Evolutionary conservation across 2,888 invertebrate species (phyloP).

Genomic region (Apotomis capreana): DNA sequence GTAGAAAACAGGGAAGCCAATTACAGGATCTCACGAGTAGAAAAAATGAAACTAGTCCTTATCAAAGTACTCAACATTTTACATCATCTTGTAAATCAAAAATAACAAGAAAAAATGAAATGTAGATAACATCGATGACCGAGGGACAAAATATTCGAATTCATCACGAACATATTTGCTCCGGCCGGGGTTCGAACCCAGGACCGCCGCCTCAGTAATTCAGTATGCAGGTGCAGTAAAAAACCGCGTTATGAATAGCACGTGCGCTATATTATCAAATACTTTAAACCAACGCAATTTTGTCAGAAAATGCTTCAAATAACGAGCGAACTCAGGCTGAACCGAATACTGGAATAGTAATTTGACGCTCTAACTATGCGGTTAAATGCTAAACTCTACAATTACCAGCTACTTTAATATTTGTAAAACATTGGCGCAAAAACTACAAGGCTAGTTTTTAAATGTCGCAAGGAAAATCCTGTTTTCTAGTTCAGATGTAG

Average conservation of each 20-base stretch:
- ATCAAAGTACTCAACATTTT: no score
- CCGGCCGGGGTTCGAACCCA: no score
- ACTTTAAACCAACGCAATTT: not conserved
- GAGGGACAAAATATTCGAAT: no score
- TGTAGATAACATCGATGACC: no score
- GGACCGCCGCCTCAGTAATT: no score
- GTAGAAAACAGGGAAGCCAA: no score
- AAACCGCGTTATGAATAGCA: not conserved
- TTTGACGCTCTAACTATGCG: conserved; percentile 31
- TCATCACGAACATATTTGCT: no score
- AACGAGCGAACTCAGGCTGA: not conserved
- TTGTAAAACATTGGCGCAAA: conserved; percentile 26
- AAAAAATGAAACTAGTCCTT: no score
- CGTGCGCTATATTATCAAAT: conserved; percentile 8
- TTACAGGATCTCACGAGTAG: no score
- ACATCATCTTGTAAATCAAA: no score
- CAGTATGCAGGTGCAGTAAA: no score
- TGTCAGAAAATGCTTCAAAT: conserved; percentile 19
- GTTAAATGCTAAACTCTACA: conserved; percentile 26
- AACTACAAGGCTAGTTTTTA: conserved; percentile 28
- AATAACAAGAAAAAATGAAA: no score
- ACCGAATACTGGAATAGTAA: conserved; percentile 23
- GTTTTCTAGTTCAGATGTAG: conserved; percentile 29
- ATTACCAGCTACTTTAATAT: conserved; percentile 29
- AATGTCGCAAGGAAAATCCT: conserved; percentile 30